phyloP scores from a whole-genome alignment of 2,888 invertebrate genomes.

The Liodrosophila aerea region DNA sequence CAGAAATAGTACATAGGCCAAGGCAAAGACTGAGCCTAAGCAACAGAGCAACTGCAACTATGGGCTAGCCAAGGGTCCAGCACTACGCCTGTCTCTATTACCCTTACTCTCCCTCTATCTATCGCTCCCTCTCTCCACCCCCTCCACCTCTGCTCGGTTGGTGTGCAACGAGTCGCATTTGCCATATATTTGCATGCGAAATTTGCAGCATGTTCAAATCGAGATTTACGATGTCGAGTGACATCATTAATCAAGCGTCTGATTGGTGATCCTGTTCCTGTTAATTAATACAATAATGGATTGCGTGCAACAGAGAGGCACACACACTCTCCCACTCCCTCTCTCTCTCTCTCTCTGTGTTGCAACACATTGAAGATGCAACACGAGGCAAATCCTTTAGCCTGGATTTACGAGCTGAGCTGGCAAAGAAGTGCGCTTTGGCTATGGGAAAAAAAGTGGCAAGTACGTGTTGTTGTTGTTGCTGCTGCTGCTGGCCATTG shows the following conservation, averaged over 20 bases:
- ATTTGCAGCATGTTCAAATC: slow-evolving; percentile 81
- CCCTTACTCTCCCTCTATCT: background rate
- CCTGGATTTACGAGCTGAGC: no score
- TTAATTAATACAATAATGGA: slow-evolving; percentile 83
- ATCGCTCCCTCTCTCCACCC: slow-evolving; percentile 5
- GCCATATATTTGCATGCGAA: slow-evolving; percentile 75
- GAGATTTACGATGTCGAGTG: slow-evolving; percentile 82
- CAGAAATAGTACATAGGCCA: background rate
- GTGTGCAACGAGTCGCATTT: slow-evolving; percentile 50
- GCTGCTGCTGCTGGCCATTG: slow-evolving; percentile 7
- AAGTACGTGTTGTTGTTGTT: slow-evolving; percentile 14
- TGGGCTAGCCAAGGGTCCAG: background rate
- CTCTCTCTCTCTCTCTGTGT: background rate
- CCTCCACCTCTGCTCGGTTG: no score
- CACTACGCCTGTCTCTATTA: background rate
- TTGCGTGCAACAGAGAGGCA: slow-evolving; percentile 57
- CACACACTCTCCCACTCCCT: no score
- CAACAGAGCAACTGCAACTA: background rate
- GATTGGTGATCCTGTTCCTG: slow-evolving; percentile 83
- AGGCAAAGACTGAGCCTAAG: background rate
- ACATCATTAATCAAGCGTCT: slow-evolving; percentile 83
- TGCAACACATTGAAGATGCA: no score
- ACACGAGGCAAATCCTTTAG: background rate
- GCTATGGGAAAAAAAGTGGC: slow-evolving; percentile 13
- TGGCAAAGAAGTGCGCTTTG: no score